Evolutionary conservation across 2,888 invertebrate genomes (phyloP), one percentile per base, ranked within the genome.

Genomic region (Cryptus viduatorius): DNA sequence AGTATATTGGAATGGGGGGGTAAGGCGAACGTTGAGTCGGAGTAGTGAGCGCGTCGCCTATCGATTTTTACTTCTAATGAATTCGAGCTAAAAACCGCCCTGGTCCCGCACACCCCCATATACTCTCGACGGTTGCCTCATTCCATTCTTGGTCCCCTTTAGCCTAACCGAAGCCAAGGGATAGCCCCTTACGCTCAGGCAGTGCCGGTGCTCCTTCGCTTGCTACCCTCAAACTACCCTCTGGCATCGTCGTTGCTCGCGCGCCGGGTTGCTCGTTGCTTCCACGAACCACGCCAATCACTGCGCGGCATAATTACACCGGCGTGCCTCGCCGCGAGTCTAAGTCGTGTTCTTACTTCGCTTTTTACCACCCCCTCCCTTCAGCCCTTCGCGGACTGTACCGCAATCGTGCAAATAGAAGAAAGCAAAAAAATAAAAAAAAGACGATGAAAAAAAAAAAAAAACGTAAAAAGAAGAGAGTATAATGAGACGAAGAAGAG

Each of bases 61-160:
- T 93, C 92, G 92, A 93, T 93, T 92, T 92, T 93, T 92, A 93
- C 92, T 92, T 92, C 91, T 93, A 93, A 93, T 93, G 93, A 93
- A 93, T 93, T 93, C 93, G 91, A 92, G 93, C 93, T 92, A 92
- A 93, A 92, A 93, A 92, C 90, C 92, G 88, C 88, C 89, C 88
- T 86, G 82, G 73, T 68, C 83, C 79, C 79, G 71, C 72, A 56
- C 84, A 83, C 86, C 87, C 67, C 59, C 72, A 68, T 69, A 81
- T 67, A 82, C 84, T 71, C 72, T 61, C 79, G 75, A 61, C 46
- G 76, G 53, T 78, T 8, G 37, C 31, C 85, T 86, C 83, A 79
- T 86, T 87, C 84, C 88, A 85, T 85, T 84, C 84, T 75, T 82
- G 85, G 10, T 12, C 46, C 79, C 84, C 84, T 87, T 56, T 79